Percentiles rank a stretch among this genome's conserved stretches.
These are phyloP conservation scores for Rafetus swinhoei DNA, from an alignment of 2,113 vertebrate genomes.

Conservation along the genomic window DNA sequence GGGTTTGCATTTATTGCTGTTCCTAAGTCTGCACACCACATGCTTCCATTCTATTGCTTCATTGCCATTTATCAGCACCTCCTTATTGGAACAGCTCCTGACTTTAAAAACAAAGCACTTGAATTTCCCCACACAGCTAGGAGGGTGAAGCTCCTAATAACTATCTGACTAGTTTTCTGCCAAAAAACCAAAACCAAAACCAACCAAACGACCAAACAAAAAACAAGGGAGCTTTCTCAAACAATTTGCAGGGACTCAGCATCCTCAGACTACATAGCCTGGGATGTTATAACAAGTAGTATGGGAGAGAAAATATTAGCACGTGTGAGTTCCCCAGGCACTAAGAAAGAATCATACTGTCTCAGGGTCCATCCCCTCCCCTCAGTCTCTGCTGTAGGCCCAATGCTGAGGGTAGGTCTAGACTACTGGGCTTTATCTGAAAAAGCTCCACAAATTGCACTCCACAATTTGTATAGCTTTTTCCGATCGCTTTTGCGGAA, in stretches of 20 bases:
- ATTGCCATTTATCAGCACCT: conserved; percentile 7
- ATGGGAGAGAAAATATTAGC: background rate
- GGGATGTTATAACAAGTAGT: background rate
- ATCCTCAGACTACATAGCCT: background rate
- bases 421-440: too few relatives aligned
- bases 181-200: too few relatives aligned
- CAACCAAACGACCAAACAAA: background rate
- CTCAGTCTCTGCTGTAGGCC: background rate
- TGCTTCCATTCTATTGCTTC: background rate
- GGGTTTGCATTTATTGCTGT: conserved; percentile 35
- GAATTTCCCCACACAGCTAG: conserved; percentile 23
- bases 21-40: background rate
- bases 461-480: too few relatives aligned
- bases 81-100: background rate
- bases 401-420: fast-evolving
- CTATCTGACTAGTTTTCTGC: background rate
- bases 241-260: background rate
- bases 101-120: conserved; percentile 33
- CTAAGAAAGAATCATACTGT: background rate
- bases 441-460: too few relatives aligned
- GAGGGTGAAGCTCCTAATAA: background rate
- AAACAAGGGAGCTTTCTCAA: background rate
- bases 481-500: too few relatives aligned
- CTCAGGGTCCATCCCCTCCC: background rate
- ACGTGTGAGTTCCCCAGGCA: background rate